Evolutionary conservation across 2,113 vertebrate species (phyloP).

Genomic region (Petrocephalus microphthalmus): DNA sequence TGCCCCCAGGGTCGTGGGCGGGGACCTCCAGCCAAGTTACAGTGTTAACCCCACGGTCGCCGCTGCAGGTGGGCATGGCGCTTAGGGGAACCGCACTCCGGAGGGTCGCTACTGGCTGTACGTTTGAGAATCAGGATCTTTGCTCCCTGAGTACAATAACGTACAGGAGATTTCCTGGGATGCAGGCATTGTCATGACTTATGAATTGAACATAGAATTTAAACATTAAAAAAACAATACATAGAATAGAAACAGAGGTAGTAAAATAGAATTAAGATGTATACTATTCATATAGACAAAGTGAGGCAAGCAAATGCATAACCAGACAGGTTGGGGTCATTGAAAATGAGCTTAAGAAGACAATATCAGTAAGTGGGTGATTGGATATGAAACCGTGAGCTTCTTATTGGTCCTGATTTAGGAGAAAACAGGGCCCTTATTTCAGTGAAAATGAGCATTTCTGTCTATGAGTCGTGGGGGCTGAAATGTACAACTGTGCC

Average conservation of each 20-base stretch:
- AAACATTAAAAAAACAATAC: neutral
- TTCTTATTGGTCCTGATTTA: neutral
- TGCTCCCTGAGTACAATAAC: neutral
- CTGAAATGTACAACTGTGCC: neutral
- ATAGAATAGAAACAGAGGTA: neutral
- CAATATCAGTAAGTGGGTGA: neutral
- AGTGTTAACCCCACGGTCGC: neutral
- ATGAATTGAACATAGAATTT: neutral
- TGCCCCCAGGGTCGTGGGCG: neutral
- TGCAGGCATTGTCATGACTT: no score
- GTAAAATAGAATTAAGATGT: neutral
- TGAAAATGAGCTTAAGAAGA: neutral
- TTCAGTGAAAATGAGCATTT: neutral
- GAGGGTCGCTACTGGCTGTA: neutral
- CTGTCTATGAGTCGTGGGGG: neutral
- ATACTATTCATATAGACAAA: neutral
- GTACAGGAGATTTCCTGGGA: neutral
- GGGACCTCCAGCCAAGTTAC: neutral
- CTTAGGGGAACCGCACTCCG: constrained; percentile 10
- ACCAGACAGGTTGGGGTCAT: neutral
- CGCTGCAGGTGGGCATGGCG: neutral
- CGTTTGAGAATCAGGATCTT: neutral
- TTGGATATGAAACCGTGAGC: neutral
- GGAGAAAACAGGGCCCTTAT: neutral
- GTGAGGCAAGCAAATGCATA: neutral